These are phyloP conservation scores for Marcusenius ussheri DNA, from an alignment of 2,113 vertebrate genomes.

Conservation along the genomic window DNA sequence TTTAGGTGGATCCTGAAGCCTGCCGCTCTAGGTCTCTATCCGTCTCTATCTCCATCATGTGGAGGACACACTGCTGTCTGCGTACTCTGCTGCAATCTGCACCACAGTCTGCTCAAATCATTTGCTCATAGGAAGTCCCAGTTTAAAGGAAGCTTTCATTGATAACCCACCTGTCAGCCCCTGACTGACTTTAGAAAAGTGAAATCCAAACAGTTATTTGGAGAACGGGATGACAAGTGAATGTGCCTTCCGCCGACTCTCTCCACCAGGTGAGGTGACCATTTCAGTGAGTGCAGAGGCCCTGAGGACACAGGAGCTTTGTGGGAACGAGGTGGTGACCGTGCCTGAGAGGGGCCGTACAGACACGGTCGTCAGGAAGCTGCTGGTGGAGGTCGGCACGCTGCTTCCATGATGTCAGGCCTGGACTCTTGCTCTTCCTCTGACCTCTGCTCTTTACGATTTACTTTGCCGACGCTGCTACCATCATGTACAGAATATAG, in stretches of 20 bases:
- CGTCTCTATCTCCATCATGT: background rate
- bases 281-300: conserved; percentile 64
- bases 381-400: conserved; percentile 68
- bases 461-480: background rate
- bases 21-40: conserved; percentile 46
- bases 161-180: background rate
- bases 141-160: background rate
- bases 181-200: background rate
- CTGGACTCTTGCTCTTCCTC: background rate
- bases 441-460: background rate
- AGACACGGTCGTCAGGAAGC: conserved; percentile 58
- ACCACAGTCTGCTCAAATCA: background rate
- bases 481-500: background rate
- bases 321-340: conserved; percentile 45
- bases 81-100: background rate
- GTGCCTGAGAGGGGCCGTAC: conserved; percentile 54
- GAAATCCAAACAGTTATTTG: background rate
- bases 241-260: background rate
- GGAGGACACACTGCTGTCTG: background rate
- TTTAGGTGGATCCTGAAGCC: conserved; percentile 60
- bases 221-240: background rate
- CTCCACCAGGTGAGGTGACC: conserved; percentile 53
- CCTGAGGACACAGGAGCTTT: conserved; percentile 39
- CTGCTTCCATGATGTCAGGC: background rate
- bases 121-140: background rate